Conservation (phyloP, 2,113 vertebrate species). For the Zosterops lateralis region DNA sequence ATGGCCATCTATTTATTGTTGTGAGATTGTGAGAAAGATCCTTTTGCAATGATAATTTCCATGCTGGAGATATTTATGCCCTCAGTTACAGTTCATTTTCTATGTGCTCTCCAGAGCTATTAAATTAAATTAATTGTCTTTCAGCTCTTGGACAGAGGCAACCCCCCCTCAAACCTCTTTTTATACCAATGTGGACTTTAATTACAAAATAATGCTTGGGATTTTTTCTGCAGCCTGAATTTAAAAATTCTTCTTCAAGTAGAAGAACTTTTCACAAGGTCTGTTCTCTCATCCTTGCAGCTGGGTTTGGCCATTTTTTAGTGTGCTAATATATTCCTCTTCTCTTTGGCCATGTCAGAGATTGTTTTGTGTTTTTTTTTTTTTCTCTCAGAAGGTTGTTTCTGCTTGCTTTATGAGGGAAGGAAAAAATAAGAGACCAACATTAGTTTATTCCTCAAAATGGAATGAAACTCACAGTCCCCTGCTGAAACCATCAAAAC, state of each 20-base stretch:
- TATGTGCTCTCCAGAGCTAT: neutral
- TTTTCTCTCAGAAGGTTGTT: neutral
- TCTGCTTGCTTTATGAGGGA: neutral
- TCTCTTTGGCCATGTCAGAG: neutral
- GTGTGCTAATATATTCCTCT: neutral
- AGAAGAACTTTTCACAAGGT: neutral
- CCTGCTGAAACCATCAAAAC: neutral
- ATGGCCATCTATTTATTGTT: neutral
- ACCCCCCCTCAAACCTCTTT: neutral
- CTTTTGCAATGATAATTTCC: neutral
- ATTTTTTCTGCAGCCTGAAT: neutral
- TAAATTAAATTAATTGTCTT: neutral
- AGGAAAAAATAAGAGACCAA: neutral
- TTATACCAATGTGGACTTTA: neutral
- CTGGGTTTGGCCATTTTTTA: neutral
- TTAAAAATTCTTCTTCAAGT: accelerated
- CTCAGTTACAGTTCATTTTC: neutral
- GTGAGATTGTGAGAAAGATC: neutral
- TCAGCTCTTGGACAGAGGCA: neutral
- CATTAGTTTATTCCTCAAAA: neutral
- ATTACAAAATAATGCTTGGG: neutral
- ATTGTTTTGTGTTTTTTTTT: too few relatives aligned
- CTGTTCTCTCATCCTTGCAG: neutral
- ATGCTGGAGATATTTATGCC: neutral
- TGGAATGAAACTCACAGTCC: neutral